Percentiles rank a stretch among this genome's conserved stretches.
Conservation (phyloP, 2,797 vertebrate genomes). For the Pseudomugil tenellus region DNA sequence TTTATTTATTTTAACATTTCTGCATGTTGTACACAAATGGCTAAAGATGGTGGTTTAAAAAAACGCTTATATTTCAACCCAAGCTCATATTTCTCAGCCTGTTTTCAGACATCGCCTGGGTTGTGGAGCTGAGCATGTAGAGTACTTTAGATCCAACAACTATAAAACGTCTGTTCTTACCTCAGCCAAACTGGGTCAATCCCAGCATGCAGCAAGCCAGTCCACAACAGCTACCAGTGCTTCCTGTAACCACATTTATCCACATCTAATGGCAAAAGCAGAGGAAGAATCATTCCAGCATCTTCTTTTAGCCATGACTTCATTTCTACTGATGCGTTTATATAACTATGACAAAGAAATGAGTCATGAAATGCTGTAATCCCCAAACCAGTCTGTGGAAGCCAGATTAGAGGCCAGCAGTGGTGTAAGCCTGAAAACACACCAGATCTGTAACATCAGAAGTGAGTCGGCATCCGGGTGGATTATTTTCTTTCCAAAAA, state of each 20-base stretch:
- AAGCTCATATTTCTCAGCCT: constrained; percentile 38
- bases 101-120: constrained; percentile 51
- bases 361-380: constrained; percentile 54
- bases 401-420: constrained; percentile 40
- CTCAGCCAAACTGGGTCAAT: constrained; percentile 41
- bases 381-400: constrained; percentile 12
- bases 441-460: background rate
- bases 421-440: constrained; percentile 6
- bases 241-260: constrained; percentile 32
- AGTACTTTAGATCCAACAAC: constrained; percentile 59
- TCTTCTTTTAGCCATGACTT: constrained; percentile 6
- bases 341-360: constrained; percentile 57
- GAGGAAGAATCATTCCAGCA: constrained; percentile 12
- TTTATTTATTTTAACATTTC: background rate
- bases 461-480: background rate
- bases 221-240: background rate
- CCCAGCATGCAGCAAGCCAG: constrained; percentile 17
- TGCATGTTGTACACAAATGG: constrained; percentile 53
- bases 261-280: constrained; percentile 10
- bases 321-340: constrained; percentile 45
- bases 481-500: constrained; percentile 25
- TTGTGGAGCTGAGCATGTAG: constrained; percentile 36
- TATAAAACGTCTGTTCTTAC: constrained; percentile 27
- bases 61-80: background rate
- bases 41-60: constrained; percentile 5